phyloP scores from a whole-genome alignment of 1,140 invertebrate species.

The Gryllus bimaculatus region DNA sequence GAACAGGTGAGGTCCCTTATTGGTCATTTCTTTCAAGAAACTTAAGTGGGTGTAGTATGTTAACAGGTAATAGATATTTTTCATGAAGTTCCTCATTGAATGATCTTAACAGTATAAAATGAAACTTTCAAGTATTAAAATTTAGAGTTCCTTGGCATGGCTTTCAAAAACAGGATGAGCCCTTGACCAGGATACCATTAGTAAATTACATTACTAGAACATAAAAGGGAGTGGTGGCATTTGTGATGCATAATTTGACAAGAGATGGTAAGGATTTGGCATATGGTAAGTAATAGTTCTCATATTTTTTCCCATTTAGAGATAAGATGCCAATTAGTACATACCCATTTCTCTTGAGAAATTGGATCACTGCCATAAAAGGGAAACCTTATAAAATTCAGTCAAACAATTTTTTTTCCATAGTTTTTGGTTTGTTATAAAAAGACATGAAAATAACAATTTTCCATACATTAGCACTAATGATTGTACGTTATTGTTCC shows the following conservation, averaged over 20 bases:
- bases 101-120: constrained; percentile 9
- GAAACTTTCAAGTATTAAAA: too few species aligned
- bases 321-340: neutral
- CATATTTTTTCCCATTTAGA: neutral
- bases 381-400: constrained; percentile 8
- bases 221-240: constrained; percentile 4
- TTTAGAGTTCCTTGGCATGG: too few species aligned
- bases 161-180: constrained; percentile 18
- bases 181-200: constrained; percentile 18
- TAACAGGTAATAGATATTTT: too few species aligned
- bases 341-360: neutral
- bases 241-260: neutral
- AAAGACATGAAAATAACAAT: constrained; percentile 20
- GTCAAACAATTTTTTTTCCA: constrained; percentile 11
- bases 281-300: neutral
- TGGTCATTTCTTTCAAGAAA: neutral
- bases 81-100: neutral
- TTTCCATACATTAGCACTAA: constrained; percentile 19
- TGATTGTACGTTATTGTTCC: constrained; percentile 21
- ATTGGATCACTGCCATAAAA: neutral
- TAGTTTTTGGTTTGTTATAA: constrained; percentile 8
- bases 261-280: neutral
- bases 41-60: neutral
- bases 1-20: too few species aligned
- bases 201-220: constrained; percentile 11